Evolutionary conservation across 2,888 invertebrate species (phyloP), one percentile per base, ranked within the genome.

Genomic region (Ormyrus labotus): DNA sequence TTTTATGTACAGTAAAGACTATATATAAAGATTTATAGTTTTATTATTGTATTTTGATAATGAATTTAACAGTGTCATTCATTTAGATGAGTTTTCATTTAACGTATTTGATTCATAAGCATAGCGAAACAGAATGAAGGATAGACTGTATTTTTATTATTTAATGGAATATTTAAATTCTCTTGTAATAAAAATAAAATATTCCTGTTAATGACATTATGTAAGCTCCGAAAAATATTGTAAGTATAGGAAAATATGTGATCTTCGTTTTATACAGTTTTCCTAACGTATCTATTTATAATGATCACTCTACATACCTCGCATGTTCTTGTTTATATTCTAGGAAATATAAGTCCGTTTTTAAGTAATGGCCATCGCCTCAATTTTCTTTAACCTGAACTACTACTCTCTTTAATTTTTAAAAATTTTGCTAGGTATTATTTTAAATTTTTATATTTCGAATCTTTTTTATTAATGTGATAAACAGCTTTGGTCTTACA

Each of bases 1-100:
- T 84, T 84, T 84, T 85, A 85, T 89, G 88, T 89, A 89, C 88
- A 89, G 88, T 89, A 86, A 88, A 88, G 87, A 86, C 86, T 85
- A 85, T 86, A 87, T 85, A 82, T 78, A 81, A 84, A 83, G 77
- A 74, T 81, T 78, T 82, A 79, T 80, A 79, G 78, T 84, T 83
- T 84, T 81, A 83, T 83, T 79, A 85, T 85, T 86, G 83, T 85
- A 86, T 87, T 86, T 85, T 85, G 84, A 86, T 87, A 86, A 87
- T 84, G 85, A 84, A 85, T 83, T 82, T 82, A 82, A 83, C 84
- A 85, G 84, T 84, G 88, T 87, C 85, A 85, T 85, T 77, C 81
- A 84, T 87, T 85, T 84, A 83, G 84, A 85, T 83, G 83, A 83
- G 81, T 81, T 82, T 83, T 81, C 83, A 83, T 84, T 85, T 83